A percentile compares a stretch with the other conserved stretches of the same genome.
These are phyloP conservation scores for Troides oblongomaculatus DNA, from an alignment of 2,888 invertebrate species.

Conservation along the genomic window DNA sequence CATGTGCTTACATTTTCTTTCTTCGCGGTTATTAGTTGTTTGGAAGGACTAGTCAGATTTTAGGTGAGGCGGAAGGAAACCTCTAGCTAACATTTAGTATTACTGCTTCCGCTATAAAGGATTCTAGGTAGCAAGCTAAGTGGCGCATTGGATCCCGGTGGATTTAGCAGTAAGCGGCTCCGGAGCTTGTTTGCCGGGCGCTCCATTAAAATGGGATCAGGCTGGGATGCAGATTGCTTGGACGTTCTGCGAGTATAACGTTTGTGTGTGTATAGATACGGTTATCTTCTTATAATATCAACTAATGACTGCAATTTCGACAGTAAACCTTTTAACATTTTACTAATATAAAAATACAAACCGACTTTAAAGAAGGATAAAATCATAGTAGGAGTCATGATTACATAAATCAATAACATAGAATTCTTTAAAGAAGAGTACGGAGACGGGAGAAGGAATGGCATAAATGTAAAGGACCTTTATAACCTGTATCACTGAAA, in stretches of 20 bases:
- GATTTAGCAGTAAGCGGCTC: constrained; percentile 76
- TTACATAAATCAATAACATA: too few relatives aligned
- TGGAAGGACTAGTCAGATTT: not conserved
- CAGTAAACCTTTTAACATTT: not conserved
- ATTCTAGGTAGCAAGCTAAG: constrained; percentile 64
- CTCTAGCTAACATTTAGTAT: constrained; percentile 12
- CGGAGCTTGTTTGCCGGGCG: constrained; percentile 77
- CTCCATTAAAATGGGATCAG: constrained; percentile 80
- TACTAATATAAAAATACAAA: too few relatives aligned
- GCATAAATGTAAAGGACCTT: too few relatives aligned
- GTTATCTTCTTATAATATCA: not conserved
- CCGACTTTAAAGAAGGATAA: too few relatives aligned
- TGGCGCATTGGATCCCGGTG: constrained; percentile 70
- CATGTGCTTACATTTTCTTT: not conserved
- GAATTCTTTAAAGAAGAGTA: too few relatives aligned
- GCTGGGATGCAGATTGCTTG: constrained; percentile 74
- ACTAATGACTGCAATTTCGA: not conserved
- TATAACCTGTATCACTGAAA: too few relatives aligned
- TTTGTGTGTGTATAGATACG: constrained; percentile 1
- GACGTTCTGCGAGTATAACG: constrained; percentile 43
- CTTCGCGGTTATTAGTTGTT: not conserved
- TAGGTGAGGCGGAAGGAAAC: constrained; percentile 5
- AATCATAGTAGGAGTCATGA: too few relatives aligned
- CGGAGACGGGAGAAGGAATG: too few relatives aligned
- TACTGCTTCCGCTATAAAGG: constrained; percentile 47